Base-by-base conservation (phyloP, 2,888 invertebrate genomes). In the Harpalus rufipes region DNA sequence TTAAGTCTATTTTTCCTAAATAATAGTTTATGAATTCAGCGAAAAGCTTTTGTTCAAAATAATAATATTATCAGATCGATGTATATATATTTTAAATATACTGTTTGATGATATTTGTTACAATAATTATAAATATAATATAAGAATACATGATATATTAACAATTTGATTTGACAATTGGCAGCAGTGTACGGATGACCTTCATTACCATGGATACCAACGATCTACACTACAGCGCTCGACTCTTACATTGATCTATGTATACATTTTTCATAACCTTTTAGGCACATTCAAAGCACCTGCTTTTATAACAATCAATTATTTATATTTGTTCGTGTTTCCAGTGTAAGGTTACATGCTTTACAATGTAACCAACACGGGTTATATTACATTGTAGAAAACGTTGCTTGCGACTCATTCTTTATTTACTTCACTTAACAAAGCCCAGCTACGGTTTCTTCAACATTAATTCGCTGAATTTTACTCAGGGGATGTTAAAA, bases 381-480 rank as follows among this genome's bases (percentile, higher is more conserved):
- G 59, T 59, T 79, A 59, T 58, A 78, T 32, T 58, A 51, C 78
- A 78, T 58, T 79, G 58, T 18, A 59, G 68, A 39, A 32, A 68
- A 68, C 39, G 58, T 59, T 39, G 59, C 59, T 56, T 18, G 58
- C 58, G 12, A 14, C 51, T 39, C 56, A 58, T 58, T 79, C 79
- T 79, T 79, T 79, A 79, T 79, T 79, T 79, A 79, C 79, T 59
- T 59, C 79, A 32, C 8, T 58, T 79, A 79, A 79, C 79, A 79
- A 79, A 79, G 44, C 44, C 44, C 5, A 12, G 10, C 44, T 51
- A 51, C 44, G 44, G 12, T 4, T 2, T 12, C 10, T 51, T 12
- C 44, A 51, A 51, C 44, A 10, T 6, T 51, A 51, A 51, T 51
- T 51, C 12, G 12, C 44, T 5, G 12, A 51, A 51, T 51, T 12